phyloP scores from a whole-genome alignment of 2,888 invertebrate species.

The Cyclophora punctaria region DNA sequence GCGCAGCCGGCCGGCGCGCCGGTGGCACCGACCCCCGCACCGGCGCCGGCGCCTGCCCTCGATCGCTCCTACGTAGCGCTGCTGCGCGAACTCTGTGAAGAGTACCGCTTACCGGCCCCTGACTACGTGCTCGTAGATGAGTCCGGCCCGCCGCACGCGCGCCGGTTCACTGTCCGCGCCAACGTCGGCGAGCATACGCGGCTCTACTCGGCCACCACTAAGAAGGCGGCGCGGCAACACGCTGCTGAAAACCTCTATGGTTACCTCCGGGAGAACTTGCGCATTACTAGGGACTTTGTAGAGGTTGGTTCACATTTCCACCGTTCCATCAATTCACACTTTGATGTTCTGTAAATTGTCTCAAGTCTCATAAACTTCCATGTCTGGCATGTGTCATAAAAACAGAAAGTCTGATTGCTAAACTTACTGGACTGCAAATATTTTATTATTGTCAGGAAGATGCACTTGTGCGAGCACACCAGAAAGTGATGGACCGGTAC shows the following conservation, averaged over 20 bases:
- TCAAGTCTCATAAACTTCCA: too few species aligned
- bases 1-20: conserved; percentile 41
- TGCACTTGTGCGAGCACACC: conserved; percentile 48
- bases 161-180: conserved; percentile 77
- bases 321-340: too few species aligned
- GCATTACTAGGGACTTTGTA: conserved; percentile 47
- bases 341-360: too few species aligned
- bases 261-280: conserved; percentile 50
- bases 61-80: conserved; percentile 49
- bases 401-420: too few species aligned
- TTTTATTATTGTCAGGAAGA: conserved; percentile 24
- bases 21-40: conserved; percentile 4
- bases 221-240: conserved; percentile 79
- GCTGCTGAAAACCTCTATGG: conserved; percentile 68
- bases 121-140: conserved; percentile 74
- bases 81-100: conserved; percentile 63
- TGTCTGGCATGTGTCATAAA: too few species aligned
- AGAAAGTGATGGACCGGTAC: conserved; percentile 47
- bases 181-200: conserved; percentile 70
- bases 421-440: too few species aligned
- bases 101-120: conserved; percentile 65
- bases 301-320: conserved; percentile 42
- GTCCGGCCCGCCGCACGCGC: conserved; percentile 79
- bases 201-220: conserved; percentile 74
- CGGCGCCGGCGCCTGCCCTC: conserved; percentile 3